Conservation (phyloP, 2,797 vertebrate species). For the Lutra lutra region DNA sequence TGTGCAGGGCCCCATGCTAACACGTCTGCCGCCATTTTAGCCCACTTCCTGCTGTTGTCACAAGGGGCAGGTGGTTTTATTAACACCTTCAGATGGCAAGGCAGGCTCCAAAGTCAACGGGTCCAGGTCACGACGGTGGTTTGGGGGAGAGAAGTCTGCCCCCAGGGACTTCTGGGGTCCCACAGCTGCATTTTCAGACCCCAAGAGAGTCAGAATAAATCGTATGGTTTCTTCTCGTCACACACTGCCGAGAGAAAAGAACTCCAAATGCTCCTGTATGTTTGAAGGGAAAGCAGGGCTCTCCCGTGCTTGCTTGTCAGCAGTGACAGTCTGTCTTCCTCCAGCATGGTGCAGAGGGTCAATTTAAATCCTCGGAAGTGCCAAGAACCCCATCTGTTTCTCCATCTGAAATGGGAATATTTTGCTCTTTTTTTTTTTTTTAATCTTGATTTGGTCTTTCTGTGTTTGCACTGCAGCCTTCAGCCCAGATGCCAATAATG, state of each 20-base stretch:
- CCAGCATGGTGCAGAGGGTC: slow-evolving; percentile 87
- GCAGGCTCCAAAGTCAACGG: rapidly evolving
- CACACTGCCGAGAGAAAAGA: slow-evolving; percentile 72
- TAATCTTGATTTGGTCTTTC: slow-evolving; percentile 87
- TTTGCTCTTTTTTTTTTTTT: slow-evolving; percentile 87
- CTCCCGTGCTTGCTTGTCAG: slow-evolving; percentile 81
- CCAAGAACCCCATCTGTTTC: slow-evolving; percentile 90
- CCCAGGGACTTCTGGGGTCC: neutral
- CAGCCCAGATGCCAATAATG: slow-evolving; percentile 85
- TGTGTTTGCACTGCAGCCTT: slow-evolving; percentile 82
- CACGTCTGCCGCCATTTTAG: neutral
- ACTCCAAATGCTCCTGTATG: slow-evolving; percentile 77
- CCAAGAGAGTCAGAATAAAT: slow-evolving; percentile 32
- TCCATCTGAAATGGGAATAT: slow-evolving; percentile 89
- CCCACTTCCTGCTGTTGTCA: neutral
- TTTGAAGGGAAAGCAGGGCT: slow-evolving; percentile 80
- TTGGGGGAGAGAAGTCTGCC: rapidly evolving
- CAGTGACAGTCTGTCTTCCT: slow-evolving; percentile 87
- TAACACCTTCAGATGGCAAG: neutral
- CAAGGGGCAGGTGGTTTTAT: neutral
- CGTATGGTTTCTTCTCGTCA: slow-evolving; percentile 64
- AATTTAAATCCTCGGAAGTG: slow-evolving; percentile 87
- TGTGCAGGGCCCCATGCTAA: rapidly evolving
- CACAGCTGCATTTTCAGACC: neutral
- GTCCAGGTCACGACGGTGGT: no score